Evolutionary conservation across 2,888 invertebrate genomes (phyloP).

Genomic region (Acanthosepion lycidas): DNA sequence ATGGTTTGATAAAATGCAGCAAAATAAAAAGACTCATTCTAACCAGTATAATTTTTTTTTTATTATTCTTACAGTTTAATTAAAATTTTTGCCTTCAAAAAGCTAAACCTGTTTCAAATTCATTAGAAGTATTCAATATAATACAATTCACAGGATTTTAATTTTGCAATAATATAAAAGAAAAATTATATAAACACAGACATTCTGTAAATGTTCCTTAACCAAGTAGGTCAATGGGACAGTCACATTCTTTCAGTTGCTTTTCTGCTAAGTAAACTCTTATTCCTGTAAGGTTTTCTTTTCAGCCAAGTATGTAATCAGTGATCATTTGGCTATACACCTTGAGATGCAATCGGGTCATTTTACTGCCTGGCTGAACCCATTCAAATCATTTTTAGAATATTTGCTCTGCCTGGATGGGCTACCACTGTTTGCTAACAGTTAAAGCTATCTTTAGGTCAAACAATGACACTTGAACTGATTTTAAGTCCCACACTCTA

Average conservation of each 20-base stretch:
- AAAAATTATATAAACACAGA: too few relatives aligned
- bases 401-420: neutral
- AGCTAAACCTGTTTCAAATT: neutral
- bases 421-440: neutral
- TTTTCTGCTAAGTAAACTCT: neutral
- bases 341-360: neutral
- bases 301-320: neutral
- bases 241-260: neutral
- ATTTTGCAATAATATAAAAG: too few relatives aligned
- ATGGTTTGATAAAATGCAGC: neutral
- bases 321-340: neutral
- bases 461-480: neutral
- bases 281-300: neutral
- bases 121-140: too few relatives aligned
- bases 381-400: neutral
- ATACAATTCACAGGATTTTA: too few relatives aligned
- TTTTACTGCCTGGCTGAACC: neutral
- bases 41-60: too few relatives aligned
- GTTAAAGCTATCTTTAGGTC: neutral
- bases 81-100: neutral
- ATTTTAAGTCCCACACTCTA: neutral
- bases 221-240: neutral
- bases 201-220: neutral
- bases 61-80: neutral
- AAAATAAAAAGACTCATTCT: neutral